Conservation (phyloP, 53 echinoderm and acorn worm species). For the Temnopleurus reevesii region DNA sequence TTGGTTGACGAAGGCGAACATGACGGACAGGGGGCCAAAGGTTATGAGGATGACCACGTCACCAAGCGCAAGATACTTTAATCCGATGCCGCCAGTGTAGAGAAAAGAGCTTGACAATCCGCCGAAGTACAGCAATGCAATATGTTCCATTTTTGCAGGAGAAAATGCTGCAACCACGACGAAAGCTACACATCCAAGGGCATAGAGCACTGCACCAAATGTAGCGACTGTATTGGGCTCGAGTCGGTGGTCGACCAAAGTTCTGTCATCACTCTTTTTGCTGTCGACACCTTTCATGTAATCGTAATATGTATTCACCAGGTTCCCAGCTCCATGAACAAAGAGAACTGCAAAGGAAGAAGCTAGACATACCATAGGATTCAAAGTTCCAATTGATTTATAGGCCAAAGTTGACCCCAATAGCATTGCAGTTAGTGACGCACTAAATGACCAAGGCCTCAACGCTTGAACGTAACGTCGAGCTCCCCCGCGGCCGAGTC, state of each 20-base stretch:
- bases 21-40: constrained; percentile 91
- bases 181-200: constrained; percentile 78
- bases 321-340: constrained; percentile 94
- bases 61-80: constrained; percentile 89
- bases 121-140: constrained; percentile 84
- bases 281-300: constrained; percentile 94
- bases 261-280: constrained; percentile 93
- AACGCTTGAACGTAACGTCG: constrained; percentile 71
- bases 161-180: constrained; percentile 64
- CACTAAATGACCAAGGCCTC: constrained; percentile 94
- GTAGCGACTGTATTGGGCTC: constrained; percentile 82
- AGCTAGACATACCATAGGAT: constrained; percentile 69
- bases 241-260: constrained; percentile 83
- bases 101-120: constrained; percentile 92
- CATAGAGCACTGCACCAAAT: constrained; percentile 82
- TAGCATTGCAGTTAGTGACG: constrained; percentile 80
- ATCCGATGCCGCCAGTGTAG: constrained; percentile 95
- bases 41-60: constrained; percentile 84
- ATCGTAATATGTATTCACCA: constrained; percentile 96
- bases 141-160: constrained; percentile 84
- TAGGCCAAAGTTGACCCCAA: constrained; percentile 86
- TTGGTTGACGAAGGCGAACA: constrained; percentile 89
- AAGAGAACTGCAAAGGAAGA: constrained; percentile 83
- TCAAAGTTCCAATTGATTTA: constrained; percentile 60
- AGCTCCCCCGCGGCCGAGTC: constrained; percentile 13